Evolutionary conservation across 2,888 invertebrate species (phyloP).

Genomic region (Plagodis pulveraria): DNA sequence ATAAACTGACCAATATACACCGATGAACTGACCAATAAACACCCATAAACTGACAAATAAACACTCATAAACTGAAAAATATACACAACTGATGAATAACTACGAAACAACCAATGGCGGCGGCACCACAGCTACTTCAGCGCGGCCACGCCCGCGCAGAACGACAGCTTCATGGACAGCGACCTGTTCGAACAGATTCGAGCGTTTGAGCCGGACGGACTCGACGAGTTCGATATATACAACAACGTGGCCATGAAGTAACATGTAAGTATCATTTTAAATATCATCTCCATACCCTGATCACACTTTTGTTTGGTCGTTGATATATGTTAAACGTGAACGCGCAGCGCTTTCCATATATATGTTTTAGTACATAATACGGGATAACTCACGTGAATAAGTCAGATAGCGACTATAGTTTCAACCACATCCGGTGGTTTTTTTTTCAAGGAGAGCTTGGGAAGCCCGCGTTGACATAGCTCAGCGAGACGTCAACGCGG

Average conservation of each 20-base stretch:
- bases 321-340: too few relatives aligned
- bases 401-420: too few relatives aligned
- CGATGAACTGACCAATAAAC: background rate
- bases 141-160: slow-evolving; percentile 67
- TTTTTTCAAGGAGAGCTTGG: too few relatives aligned
- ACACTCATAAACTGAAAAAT: slow-evolving; percentile 1
- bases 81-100: background rate
- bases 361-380: too few relatives aligned
- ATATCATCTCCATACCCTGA: too few relatives aligned
- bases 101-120: background rate
- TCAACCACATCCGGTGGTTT: too few relatives aligned
- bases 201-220: slow-evolving; percentile 69
- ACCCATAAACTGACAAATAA: background rate
- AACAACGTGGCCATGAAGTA: slow-evolving; percentile 69
- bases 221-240: slow-evolving; percentile 73
- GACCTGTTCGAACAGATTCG: slow-evolving; percentile 77
- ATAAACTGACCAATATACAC: too few relatives aligned
- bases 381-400: too few relatives aligned
- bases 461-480: too few relatives aligned
- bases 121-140: slow-evolving; percentile 64
- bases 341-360: too few relatives aligned
- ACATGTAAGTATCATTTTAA: slow-evolving; percentile 48
- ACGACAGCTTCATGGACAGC: slow-evolving; percentile 73
- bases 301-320: too few relatives aligned
- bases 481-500: too few relatives aligned